Evolutionary conservation across 1,140 invertebrate species (phyloP).

Genomic region (Dryas iulia): DNA sequence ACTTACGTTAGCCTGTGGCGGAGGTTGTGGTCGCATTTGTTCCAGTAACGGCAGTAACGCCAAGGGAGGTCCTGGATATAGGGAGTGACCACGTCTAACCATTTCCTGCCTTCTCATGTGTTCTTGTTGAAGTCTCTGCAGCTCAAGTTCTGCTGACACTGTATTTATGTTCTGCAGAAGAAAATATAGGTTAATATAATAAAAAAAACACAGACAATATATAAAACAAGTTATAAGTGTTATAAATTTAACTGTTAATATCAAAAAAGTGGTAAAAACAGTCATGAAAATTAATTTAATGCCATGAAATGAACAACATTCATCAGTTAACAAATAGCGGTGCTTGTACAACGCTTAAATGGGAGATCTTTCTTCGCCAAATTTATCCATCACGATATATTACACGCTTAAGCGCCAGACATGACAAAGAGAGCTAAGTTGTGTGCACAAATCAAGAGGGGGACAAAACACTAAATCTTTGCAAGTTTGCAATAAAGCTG

Average conservation of each 20-base stretch:
- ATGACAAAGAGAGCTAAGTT: slow-evolving; percentile 62
- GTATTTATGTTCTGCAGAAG: slow-evolving; percentile 64
- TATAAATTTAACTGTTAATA: not conserved
- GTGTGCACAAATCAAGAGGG: slow-evolving; percentile 60
- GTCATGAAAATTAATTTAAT: not conserved
- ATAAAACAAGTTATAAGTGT: not conserved
- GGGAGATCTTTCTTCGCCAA: slow-evolving; percentile 57
- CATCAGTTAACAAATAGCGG: slow-evolving; percentile 35
- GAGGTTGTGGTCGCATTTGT: slow-evolving; percentile 67
- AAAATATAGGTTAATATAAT: not conserved
- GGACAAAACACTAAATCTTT: slow-evolving; percentile 64
- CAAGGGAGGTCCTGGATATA: slow-evolving; percentile 64
- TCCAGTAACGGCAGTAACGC: slow-evolving; percentile 61
- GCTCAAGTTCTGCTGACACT: slow-evolving; percentile 64
- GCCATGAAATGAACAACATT: slow-evolving; percentile 26
- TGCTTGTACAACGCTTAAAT: slow-evolving; percentile 53
- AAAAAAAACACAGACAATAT: no score
- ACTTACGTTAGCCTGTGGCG: slow-evolving; percentile 56
- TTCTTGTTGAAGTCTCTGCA: slow-evolving; percentile 70
- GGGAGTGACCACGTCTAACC: slow-evolving; percentile 61
- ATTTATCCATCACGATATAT: slow-evolving; percentile 68
- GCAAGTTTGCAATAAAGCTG: slow-evolving; percentile 48
- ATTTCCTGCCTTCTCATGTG: slow-evolving; percentile 66
- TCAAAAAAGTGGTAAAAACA: not conserved
- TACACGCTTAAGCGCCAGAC: slow-evolving; percentile 55